Base-by-base conservation (phyloP, 2,888 invertebrate genomes). In the Pachliopta kotzebuea region DNA sequence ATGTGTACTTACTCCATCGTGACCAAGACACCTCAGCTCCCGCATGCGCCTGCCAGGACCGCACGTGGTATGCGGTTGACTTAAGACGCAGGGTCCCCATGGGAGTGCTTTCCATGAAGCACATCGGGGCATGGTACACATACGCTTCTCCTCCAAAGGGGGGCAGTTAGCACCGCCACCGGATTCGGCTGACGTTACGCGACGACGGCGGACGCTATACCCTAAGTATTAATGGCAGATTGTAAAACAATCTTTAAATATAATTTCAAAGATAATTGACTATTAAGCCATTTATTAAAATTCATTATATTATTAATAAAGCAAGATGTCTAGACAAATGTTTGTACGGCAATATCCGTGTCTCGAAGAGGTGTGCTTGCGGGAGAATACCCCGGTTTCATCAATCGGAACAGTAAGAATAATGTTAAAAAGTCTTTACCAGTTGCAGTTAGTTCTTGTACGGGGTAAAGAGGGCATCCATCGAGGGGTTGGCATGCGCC, bases 41-140 rank as follows among this genome's bases (percentile, higher is more conserved):
- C 94, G 83, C 55, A 85, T 93, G 31, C 93, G 83, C 62, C 90
- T 88, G 7, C 95, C 95, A 0, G 93, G 92, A 0, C 95, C 95
- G 73, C 94, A 95, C 4, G 83, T 81, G 0, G 87, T 80, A 61
- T 92, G 82, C 0, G 88, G 82, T 68, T 85, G 85, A 68, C 72
- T 81, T 31, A 91, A 80, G 29, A 88, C 90, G 70, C 92, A 93
- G 0, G 90, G 86, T 11, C 92, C 91, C 93, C 93, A 93, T 0
- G 90, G 86, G n/a, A 89, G 81, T 0, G 90, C 84, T 62, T 79
- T 84, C 93, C 93, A 93, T 0, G 88, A 81, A 3, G 91, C 92
- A 63, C 93, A 93, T 6, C 92, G 88, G 0, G 93, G 93, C 1
- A 90, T 87, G 14, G 85, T 85, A 74, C 94, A 92, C 0, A 92